Evolutionary conservation across 2,888 invertebrate species (phyloP), one percentile per base, ranked within the genome.

Genomic region (Slavum lentiscoides): DNA sequence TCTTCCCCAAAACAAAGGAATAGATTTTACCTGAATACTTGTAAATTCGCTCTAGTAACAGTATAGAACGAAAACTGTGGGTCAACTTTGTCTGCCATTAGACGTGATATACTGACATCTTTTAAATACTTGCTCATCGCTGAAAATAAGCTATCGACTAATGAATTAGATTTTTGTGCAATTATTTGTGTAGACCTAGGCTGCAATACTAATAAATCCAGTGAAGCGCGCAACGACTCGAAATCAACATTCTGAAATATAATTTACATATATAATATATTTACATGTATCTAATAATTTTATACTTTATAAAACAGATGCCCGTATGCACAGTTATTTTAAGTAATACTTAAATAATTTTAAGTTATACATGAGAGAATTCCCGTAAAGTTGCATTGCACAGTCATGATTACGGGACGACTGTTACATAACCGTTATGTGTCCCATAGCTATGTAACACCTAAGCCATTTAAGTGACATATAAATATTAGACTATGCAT

Each of bases 11-110:
- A 2, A 49, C 49, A 49, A 49, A 5, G 11, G 5, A 49, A 49
- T 1, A 49, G 9, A 43, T 43, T 43, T 87, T 88, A 95, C 95
- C 92, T 94, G 87, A 97, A 97, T 11, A 97, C 93, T 87, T 93
- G 93, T 84, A 98, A 90, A 43, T 89, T 89, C 49, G 94, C 93
- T 84, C 91, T 90, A 0, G 93, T 92, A 62, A 93, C 91, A 84
- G 94, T 93, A 86, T 97, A 98, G 84, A 98, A 92, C 84, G 94
- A 91, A 88, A 94, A 95, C 86, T 98, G 97, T 0, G 97, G 97
- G 86, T 98, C 98, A 30, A 96, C 89, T 85, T 92, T 92, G 87
- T 96, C 96, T 0, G 93, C 91, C 59, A 90, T 88, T 84, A 93
- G 91, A 81, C 89, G 87, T 19, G 90, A 90, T 30, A 91, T 87